Base-by-base conservation (phyloP, 2,797 vertebrate genomes). In the Coregonus ussuriensis region DNA sequence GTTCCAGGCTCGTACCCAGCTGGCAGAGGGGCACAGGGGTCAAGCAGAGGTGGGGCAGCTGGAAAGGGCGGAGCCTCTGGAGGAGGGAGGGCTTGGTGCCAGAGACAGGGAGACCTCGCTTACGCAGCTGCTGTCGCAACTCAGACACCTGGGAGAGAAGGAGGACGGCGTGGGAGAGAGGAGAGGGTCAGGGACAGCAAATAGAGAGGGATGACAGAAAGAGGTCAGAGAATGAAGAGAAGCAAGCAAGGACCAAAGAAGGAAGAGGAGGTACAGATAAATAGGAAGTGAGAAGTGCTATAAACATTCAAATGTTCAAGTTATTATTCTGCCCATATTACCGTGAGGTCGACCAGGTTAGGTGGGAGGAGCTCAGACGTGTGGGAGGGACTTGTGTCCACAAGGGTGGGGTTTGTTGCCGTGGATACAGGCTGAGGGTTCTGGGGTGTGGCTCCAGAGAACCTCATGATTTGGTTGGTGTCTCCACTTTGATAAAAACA, bases 61-160 rank as follows among this genome's bases (percentile, higher is more conserved):
- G 96, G 87, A 95, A 96, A 67, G 94, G 96, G 3, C 93, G 94
- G 25, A 96, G 95, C 74, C 96, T 95, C 88, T 96, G 95, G 81
- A 98, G 82, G 71, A 98, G 93, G 33, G 94, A 92, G 1, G 96
- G 93, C 85, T 98, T 98, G 56, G 97, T 97, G 77, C 96, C 97
- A 0, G 97, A 97, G 73, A 98, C 97, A 0, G 96, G 96, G 67
- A 97, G 96, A 79, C 96, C 96, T 0, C 96, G 92, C 85, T 96
- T 95, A 25, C 96, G 95, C 77, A 97, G 93, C 89, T 97, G 96
- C 84, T 97, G 96, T 6, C 96, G 93, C 68, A 97, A 94, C 89
- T 97, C 96, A 0, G 96, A 96, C 83, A 98, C 97, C 96, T 98
- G 86, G 72, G 71, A 79, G 21, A 25, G n/a, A 62, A 69, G 59